Base-by-base conservation (phyloP, 2,888 invertebrate species). In the Tanypteryx hageni region DNA sequence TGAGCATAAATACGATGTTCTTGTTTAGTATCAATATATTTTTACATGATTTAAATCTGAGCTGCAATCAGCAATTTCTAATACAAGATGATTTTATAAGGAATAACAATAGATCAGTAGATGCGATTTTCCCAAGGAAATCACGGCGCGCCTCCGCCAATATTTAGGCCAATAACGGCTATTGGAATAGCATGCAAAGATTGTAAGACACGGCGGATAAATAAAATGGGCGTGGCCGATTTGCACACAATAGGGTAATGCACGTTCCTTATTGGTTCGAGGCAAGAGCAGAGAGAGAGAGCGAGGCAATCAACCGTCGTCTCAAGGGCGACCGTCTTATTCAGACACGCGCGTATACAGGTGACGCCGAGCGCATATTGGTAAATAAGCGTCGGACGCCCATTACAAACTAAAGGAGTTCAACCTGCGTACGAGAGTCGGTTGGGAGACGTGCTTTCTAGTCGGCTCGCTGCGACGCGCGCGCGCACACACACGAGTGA, bases 231-330 rank as follows among this genome's bases (percentile, higher is more conserved):
- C 8, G 68, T 18, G 3, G 18, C 89, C 44, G 64, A 89, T 89
- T 89, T 64, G 44, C 89, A 89, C 89, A 89, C 89, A 89, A 89
- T 89, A 13, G 59, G 58, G 82, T n/a, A 44, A 44, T n/a, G 44
- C 44, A 82, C 14, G 16, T 82, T 16, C 44, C 44, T 44, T 44
- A 44, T 44, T 44, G 44, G 44, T 44, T 64, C 64, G 64, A 18
- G 76, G 76, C 22, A 22, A 76, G 76, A 76, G 13, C 22, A 76
- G 27, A 64, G 64, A 64, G 64, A 64, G 64, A 44, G 64, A 64
- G 64, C 61, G 22, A 68, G 27, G 76, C 76, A 76, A 76, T 76
- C 76, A 76, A 27, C 76, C 76, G 76, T 27, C 76, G 76, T 27
- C 76, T 76, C 76, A 76, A 76, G 76, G 76, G 76, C 76, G 68